Percentiles rank a stretch among this genome's conserved stretches.
Conservation (phyloP, 2,888 invertebrate species). For the Stenoptilia bipunctidactyla region DNA sequence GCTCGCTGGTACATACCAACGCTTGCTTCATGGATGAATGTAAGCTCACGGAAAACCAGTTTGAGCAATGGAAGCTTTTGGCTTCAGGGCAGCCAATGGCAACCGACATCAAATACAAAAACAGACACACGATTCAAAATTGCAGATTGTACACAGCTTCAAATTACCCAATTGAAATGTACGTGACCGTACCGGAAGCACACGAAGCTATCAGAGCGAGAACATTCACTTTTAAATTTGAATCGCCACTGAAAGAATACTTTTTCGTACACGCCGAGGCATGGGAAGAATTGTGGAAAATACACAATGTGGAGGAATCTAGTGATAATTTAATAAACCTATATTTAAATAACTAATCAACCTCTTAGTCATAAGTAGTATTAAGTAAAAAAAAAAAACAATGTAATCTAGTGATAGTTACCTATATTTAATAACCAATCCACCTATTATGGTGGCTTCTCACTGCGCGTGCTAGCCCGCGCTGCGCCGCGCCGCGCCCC, state of each 20-base stretch:
- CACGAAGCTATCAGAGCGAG: background rate
- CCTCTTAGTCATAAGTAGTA: too few species aligned
- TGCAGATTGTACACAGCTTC: constrained; percentile 3
- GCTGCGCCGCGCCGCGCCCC: too few species aligned
- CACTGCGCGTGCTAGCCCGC: too few species aligned
- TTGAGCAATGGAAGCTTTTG: constrained; percentile 8
- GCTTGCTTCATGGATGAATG: constrained; percentile 11
- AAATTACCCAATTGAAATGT: constrained; percentile 3
- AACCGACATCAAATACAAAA: constrained; percentile 6
- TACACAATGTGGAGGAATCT: too few species aligned
- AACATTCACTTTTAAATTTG: background rate
- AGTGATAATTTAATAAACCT: too few species aligned
- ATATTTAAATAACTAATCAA: too few species aligned
- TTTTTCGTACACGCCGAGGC: too few species aligned
- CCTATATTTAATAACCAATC: too few species aligned
- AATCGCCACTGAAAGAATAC: background rate
- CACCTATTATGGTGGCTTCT: too few species aligned
- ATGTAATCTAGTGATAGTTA: too few species aligned
- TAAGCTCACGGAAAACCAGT: constrained; percentile 7
- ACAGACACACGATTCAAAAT: background rate
- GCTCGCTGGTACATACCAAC: constrained; percentile 8
- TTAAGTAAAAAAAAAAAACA: too few species aligned
- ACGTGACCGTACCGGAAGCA: constrained; percentile 3
- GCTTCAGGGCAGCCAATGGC: constrained; percentile 5
- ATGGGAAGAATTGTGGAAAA: too few species aligned